phyloP scores from a whole-genome alignment of 2,113 vertebrate species.

The Oxyura jamaicensis region DNA sequence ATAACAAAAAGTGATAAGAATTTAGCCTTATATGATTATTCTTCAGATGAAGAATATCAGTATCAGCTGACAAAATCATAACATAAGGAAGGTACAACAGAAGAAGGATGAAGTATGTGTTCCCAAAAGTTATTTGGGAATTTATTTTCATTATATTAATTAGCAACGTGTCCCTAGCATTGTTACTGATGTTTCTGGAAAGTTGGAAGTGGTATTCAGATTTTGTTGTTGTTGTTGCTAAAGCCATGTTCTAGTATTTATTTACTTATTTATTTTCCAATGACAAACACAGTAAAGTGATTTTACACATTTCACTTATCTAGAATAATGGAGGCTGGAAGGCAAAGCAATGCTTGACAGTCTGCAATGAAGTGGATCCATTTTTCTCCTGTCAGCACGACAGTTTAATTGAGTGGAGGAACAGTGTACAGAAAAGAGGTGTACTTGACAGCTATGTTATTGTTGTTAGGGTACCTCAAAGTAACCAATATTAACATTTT shows the following conservation, averaged over 20 bases:
- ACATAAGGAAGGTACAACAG: not conserved
- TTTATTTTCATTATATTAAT: not conserved
- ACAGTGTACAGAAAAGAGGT: not conserved
- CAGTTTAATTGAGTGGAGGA: not conserved
- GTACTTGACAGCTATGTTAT: not conserved
- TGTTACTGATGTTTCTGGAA: not conserved
- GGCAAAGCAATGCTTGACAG: not conserved
- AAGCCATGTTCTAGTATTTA: not conserved
- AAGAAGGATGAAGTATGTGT: not conserved
- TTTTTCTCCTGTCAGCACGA: slow-evolving; percentile 22
- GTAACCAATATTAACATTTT: not conserved
- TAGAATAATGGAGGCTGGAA: slow-evolving; percentile 8
- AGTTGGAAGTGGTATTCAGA: not conserved
- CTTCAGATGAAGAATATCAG: not conserved
- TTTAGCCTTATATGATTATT: not conserved
- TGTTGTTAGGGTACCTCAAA: not conserved
- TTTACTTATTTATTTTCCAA: not conserved
- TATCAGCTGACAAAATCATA: not conserved
- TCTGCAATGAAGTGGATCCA: slow-evolving; percentile 16
- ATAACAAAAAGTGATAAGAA: not conserved
- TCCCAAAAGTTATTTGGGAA: not conserved
- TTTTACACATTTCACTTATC: slow-evolving; percentile 23
- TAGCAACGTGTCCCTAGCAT: not conserved
- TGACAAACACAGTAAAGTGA: not conserved
- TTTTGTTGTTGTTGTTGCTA: not conserved